phyloP scores from a whole-genome alignment of 2,797 vertebrate species.

The Scleropages formosus region DNA sequence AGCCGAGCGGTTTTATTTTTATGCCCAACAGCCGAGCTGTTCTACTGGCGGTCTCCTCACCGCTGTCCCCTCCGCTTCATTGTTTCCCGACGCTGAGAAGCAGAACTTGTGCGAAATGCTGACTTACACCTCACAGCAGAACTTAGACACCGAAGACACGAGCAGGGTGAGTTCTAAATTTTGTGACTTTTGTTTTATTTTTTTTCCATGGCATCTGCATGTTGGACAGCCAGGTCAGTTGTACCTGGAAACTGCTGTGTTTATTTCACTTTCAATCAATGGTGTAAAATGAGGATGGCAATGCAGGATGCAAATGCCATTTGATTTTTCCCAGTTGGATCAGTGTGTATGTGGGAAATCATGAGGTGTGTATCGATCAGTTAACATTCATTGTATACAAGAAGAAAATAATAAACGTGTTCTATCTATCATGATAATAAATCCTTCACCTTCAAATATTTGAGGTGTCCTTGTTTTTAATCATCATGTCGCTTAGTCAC shows the following conservation, averaged over 20 bases:
- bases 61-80: conserved; percentile 28
- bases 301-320: too few species aligned
- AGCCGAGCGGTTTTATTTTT: conserved; percentile 54
- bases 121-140: conserved; percentile 46
- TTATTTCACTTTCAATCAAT: not conserved
- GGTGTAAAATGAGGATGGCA: too few species aligned
- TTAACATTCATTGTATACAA: too few species aligned
- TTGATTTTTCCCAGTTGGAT: too few species aligned
- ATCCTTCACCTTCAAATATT: too few species aligned
- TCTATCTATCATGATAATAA: too few species aligned
- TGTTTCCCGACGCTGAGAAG: conserved; percentile 24
- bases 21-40: conserved; percentile 36
- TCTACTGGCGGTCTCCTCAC: conserved; percentile 32
- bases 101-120: conserved; percentile 48
- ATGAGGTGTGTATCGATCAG: too few species aligned
- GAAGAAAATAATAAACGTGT: too few species aligned
- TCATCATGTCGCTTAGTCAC: too few species aligned
- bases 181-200: conserved; percentile 8
- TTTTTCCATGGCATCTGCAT: too few species aligned
- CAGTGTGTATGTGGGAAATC: too few species aligned
- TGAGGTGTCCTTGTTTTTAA: too few species aligned
- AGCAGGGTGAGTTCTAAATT: conserved; percentile 59
- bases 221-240: not conserved
- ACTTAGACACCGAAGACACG: conserved; percentile 42
- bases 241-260: not conserved